Evolutionary conservation across 2,113 vertebrate species (phyloP).

Genomic region (Balaeniceps rex): DNA sequence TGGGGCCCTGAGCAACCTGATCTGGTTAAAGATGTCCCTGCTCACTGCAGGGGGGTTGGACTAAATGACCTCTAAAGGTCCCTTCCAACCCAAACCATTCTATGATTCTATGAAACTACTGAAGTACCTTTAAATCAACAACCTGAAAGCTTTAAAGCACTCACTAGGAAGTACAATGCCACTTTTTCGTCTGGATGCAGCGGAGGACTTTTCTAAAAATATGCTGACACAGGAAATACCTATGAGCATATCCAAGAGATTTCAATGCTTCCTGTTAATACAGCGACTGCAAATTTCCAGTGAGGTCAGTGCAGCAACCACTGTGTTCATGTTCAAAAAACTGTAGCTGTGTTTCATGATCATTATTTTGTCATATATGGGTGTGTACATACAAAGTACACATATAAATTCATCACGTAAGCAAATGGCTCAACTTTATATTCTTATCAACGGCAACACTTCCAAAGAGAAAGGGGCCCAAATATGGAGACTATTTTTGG

Average conservation of each 20-base stretch:
- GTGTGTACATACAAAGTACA: not conserved
- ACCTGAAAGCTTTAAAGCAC: not conserved
- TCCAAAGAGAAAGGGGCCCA: not conserved
- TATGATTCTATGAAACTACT: not conserved
- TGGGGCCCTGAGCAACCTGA: too few relatives aligned
- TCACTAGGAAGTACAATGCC: not conserved
- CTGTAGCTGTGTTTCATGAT: fast-evolving
- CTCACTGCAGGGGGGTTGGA: too few relatives aligned
- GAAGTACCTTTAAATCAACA: not conserved
- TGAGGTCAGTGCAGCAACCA: not conserved
- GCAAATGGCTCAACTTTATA: not conserved
- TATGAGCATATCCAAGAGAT: not conserved
- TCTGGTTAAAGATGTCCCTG: too few relatives aligned
- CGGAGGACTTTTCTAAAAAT: not conserved
- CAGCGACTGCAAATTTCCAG: not conserved
- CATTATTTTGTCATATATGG: not conserved
- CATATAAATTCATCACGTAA: fast-evolving
- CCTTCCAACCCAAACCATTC: too few relatives aligned
- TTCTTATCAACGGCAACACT: not conserved
- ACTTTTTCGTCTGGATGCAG: not conserved
- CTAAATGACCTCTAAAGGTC: too few relatives aligned
- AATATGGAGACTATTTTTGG: not conserved
- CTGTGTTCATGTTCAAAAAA: not conserved
- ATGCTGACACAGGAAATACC: not conserved
- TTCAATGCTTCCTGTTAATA: not conserved